Evolutionary conservation across 2,797 vertebrate genomes (phyloP).

Genomic region (Microchirus variegatus): DNA sequence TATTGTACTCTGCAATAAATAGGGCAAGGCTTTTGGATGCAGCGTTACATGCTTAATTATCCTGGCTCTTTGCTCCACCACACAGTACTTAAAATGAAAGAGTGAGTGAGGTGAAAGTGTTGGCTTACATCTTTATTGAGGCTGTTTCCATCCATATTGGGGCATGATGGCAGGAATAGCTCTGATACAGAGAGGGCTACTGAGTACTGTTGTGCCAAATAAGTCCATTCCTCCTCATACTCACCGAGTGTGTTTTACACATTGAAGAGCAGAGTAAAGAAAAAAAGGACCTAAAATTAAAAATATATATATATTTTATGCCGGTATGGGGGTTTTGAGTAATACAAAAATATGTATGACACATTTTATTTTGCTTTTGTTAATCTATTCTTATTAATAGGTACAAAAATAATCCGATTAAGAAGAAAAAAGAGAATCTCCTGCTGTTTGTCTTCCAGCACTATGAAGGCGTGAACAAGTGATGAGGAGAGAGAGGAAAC

Average conservation of each 20-base stretch:
- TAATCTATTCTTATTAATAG: not conserved
- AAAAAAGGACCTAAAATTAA: not conserved
- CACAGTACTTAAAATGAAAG: not conserved
- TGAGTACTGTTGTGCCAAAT: not conserved
- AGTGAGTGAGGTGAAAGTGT: not conserved
- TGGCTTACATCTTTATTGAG: not conserved
- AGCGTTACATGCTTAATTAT: not conserved
- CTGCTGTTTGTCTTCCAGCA: not conserved
- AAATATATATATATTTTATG: not conserved
- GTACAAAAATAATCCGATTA: not conserved
- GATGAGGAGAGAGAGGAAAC: too few species aligned
- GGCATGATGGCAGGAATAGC: not conserved
- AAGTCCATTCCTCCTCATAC: conserved; percentile 2
- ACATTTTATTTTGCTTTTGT: too few species aligned
- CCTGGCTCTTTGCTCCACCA: not conserved
- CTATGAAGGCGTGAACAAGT: too few species aligned
- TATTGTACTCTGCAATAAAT: not conserved
- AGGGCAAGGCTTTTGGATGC: not conserved
- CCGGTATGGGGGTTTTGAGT: too few species aligned
- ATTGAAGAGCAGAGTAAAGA: not conserved
- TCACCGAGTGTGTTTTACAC: not conserved
- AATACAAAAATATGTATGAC: too few species aligned
- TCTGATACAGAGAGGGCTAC: not conserved
- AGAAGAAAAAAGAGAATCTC: not conserved
- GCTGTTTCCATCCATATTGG: not conserved